These are phyloP conservation scores for Alentia gelatinosa DNA, from an alignment of 2,888 invertebrate species.

Conservation along the genomic window DNA sequence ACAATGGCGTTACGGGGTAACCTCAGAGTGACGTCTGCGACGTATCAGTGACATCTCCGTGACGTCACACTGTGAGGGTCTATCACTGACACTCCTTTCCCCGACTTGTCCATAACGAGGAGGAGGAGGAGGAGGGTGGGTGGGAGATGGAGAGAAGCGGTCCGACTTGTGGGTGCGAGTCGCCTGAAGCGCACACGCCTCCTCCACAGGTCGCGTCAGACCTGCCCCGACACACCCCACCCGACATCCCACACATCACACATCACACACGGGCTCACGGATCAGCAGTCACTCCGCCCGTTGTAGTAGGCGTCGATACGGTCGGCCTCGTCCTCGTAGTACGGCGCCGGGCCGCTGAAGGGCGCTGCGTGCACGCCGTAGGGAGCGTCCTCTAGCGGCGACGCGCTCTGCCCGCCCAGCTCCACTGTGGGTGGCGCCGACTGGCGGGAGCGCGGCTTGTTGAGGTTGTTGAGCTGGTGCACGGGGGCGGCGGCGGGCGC, in stretches of 20 bases:
- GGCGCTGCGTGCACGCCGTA: too few relatives aligned
- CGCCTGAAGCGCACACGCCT: not conserved
- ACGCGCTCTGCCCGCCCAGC: not conserved
- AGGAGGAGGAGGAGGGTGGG: too few relatives aligned
- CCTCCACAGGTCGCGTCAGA: not conserved
- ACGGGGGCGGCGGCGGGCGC: not conserved
- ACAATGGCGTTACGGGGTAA: too few relatives aligned
- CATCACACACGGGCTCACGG: not conserved
- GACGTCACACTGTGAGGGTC: too few relatives aligned
- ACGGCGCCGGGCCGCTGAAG: not conserved
- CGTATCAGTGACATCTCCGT: too few relatives aligned
- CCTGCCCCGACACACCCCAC: not conserved
- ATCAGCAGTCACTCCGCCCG: not conserved
- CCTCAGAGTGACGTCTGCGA: too few relatives aligned
- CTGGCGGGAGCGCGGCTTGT: not conserved
- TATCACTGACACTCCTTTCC: too few relatives aligned
- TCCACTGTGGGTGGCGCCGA: not conserved
- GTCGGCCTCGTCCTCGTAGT: slow-evolving; percentile 19
- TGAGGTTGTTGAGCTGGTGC: not conserved
- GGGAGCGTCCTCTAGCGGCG: not conserved
- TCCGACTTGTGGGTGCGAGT: too few relatives aligned
- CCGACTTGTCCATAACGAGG: too few relatives aligned
- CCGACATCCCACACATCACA: not conserved
- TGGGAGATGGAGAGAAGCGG: too few relatives aligned
- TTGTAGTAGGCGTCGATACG: not conserved